These are phyloP conservation scores for Trichonephila inaurata DNA, from an alignment of 1,140 invertebrate species.

Conservation along the genomic window DNA sequence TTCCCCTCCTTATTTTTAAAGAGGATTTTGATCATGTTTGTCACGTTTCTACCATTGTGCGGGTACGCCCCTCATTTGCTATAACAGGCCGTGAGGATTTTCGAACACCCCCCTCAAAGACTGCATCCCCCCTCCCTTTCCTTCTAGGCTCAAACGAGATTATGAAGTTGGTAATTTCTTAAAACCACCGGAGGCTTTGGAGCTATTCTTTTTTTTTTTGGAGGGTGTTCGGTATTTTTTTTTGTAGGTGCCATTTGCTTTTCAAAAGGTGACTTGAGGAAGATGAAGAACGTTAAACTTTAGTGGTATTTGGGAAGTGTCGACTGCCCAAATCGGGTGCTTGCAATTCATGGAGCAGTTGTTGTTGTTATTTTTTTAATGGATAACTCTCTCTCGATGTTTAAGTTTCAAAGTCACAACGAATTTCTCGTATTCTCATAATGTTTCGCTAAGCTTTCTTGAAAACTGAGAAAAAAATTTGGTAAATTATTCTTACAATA, in stretches of 20 bases:
- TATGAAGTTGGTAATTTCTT: slow-evolving; percentile 50
- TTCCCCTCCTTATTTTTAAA: slow-evolving; percentile 22
- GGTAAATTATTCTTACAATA: too few relatives aligned
- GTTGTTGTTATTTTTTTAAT: too few relatives aligned
- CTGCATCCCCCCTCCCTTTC: neutral
- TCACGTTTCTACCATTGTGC: slow-evolving; percentile 61
- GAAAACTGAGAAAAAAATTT: too few relatives aligned
- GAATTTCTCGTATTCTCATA: too few relatives aligned
- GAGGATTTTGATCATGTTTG: slow-evolving; percentile 31
- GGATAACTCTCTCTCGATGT: too few relatives aligned
- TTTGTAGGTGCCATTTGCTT: neutral
- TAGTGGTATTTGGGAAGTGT: neutral
- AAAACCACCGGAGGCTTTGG: slow-evolving; percentile 8
- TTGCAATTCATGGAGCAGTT: neutral
- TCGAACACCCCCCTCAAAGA: neutral
- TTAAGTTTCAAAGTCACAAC: too few relatives aligned
- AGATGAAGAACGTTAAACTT: neutral
- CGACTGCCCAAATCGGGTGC: neutral
- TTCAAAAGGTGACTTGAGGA: neutral
- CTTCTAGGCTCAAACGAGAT: neutral
- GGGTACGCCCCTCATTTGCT: slow-evolving; percentile 43
- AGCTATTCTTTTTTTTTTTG: neutral
- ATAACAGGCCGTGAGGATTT: slow-evolving; percentile 15
- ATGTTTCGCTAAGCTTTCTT: too few relatives aligned
- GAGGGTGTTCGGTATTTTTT: neutral